Evolutionary conservation across 2,888 invertebrate genomes (phyloP), one percentile per base, ranked within the genome.

Genomic region (Desoria tigrina): DNA sequence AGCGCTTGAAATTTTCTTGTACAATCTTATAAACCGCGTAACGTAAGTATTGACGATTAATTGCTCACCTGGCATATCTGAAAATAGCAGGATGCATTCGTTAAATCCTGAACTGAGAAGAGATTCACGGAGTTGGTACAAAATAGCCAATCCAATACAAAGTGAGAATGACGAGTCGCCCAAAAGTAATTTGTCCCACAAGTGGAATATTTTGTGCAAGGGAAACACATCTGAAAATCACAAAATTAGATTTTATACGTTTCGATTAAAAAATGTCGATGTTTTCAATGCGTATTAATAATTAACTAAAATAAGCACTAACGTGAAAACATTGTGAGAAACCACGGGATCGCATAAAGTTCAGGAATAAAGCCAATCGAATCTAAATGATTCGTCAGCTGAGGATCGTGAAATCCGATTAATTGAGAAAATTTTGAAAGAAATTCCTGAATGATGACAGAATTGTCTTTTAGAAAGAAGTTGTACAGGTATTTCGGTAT

Each of bases 311-410:
- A 9, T 4, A 28, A 51, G 58, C 77, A 86, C 90, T 88, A 82
- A 96, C 95, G 96, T 65, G 96, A 95, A 83, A 95, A 98, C 92
- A 98, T 95, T 6, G 97, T 98, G 39, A 98, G 84, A 80, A 97
- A 98, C 98, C 98, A 99, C 0, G 98, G 97, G 80, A 99, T 98
- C 23, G 98, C 95, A 81, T 97, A 99, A 18, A 98, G 84, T 81
- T 99, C 97, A 0, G 99, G 97, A 68, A 83, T 93, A 80, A 99
- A 99, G 78, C 89, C 92, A 75, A 98, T 97, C 18, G 89, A 88
- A 77, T 90, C 87, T 55, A 99, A 83, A 81, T 98, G 98, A 79
- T 91, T 91, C 1, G 94, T 92, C 65, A 99, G 81, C 65, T 87
- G 85, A 0, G 98, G 94, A 80, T 99, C 98, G 79, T 97, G 94